These are phyloP conservation scores for Dicyrtoma fusca DNA, from an alignment of 2,888 invertebrate genomes.

Conservation along the genomic window DNA sequence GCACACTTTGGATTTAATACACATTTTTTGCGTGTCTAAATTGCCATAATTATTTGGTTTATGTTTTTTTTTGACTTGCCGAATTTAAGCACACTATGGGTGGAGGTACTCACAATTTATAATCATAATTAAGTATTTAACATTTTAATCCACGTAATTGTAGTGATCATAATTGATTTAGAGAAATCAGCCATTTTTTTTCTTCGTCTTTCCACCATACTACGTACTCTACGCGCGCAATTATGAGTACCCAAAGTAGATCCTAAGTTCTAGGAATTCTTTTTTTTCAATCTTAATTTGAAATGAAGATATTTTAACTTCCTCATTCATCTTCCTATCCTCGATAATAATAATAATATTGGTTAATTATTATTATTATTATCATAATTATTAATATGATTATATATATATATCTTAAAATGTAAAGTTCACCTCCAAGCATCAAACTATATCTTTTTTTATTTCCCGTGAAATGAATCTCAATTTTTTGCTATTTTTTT, in stretches of 20 bases:
- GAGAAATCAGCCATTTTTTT: not conserved
- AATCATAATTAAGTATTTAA: not conserved
- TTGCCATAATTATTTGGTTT: not conserved
- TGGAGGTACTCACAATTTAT: constrained; percentile 21
- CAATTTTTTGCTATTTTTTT: not conserved
- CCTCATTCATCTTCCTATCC: not conserved
- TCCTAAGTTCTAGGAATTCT: no score
- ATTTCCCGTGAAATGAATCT: not conserved
- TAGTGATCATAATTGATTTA: not conserved
- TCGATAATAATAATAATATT: no score
- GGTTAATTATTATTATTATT: no score
- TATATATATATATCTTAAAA: constrained; percentile 8
- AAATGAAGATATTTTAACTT: not conserved
- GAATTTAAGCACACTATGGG: constrained; percentile 23
- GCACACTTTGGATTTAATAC: not conserved
- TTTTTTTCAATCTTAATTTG: not conserved
- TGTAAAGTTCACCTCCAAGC: not conserved
- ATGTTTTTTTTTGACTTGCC: constrained; percentile 1
- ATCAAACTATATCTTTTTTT: not conserved
- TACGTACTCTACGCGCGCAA: no score
- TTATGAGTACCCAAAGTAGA: no score
- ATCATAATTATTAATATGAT: not conserved
- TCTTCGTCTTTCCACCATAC: no score
- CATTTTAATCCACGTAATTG: not conserved
- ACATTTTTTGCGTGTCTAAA: not conserved